phyloP scores from a whole-genome alignment of 2,888 invertebrate species.

The Eilema sororculum region DNA sequence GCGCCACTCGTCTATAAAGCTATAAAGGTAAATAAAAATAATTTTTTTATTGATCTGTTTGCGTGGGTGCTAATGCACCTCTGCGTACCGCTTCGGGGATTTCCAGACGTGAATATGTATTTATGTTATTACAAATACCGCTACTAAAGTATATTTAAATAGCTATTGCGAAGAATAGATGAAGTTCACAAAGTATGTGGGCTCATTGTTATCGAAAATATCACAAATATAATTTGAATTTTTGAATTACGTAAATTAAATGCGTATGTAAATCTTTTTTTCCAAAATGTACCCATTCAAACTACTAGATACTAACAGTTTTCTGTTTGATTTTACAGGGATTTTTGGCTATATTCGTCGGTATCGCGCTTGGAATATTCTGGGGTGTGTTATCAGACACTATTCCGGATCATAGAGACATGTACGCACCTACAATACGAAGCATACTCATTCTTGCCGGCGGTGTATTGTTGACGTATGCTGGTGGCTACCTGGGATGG shows the following conservation, averaged over 20 bases:
- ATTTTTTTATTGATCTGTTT: no score
- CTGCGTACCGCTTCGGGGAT: no score
- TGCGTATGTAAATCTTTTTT: neutral
- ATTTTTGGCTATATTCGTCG: constrained; percentile 74
- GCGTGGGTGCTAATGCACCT: no score
- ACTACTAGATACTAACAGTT: constrained; percentile 25
- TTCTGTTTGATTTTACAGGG: constrained; percentile 65
- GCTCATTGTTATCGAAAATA: no score
- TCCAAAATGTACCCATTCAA: neutral
- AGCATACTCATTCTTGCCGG: constrained; percentile 76
- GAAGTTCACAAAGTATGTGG: neutral
- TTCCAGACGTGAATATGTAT: no score
- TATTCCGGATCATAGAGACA: constrained; percentile 75
- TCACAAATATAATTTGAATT: neutral
- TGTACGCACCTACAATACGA: constrained; percentile 75
- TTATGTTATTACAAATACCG: neutral
- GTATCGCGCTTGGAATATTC: constrained; percentile 72
- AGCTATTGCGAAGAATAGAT: no score
- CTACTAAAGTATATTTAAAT: no score
- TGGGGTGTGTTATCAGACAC: constrained; percentile 77
- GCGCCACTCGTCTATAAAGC: constrained; percentile 88
- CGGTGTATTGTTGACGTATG: constrained; percentile 73
- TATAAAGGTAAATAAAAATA: constrained; percentile 68
- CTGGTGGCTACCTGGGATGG: constrained; percentile 74
- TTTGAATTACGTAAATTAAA: neutral